Conservation (phyloP, 1,140 invertebrate species). For the Chrysoperla carnea region DNA sequence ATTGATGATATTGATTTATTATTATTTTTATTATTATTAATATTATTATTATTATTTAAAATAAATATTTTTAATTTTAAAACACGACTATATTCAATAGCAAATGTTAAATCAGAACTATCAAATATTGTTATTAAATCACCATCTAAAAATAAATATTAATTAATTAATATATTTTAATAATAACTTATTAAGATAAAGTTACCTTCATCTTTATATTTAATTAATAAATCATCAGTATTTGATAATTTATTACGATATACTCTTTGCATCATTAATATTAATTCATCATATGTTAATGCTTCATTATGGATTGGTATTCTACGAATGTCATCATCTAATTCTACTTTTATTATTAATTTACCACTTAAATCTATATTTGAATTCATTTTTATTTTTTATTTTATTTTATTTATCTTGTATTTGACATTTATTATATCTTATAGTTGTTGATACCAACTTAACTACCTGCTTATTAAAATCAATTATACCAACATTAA, state of each 20-base stretch:
- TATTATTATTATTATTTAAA: constrained; percentile 16
- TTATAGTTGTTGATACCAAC: too few relatives aligned
- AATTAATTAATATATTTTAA: background rate
- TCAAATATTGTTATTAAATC: constrained; percentile 61
- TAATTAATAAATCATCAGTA: constrained; percentile 51
- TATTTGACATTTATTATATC: too few relatives aligned
- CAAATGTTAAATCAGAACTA: constrained; percentile 52
- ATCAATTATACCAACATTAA: too few relatives aligned
- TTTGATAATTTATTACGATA: constrained; percentile 43
- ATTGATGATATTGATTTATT: constrained; percentile 7
- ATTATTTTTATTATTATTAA: constrained; percentile 6
- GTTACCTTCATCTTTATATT: constrained; percentile 59
- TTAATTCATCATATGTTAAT: constrained; percentile 57
- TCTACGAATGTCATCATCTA: constrained; percentile 51
- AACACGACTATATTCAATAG: constrained; percentile 51
- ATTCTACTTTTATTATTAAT: constrained; percentile 36
- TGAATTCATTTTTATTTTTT: background rate
- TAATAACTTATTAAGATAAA: background rate
- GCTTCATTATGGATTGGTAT: constrained; percentile 64
- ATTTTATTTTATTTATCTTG: too few relatives aligned
- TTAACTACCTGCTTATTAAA: too few relatives aligned
- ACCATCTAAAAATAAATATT: constrained; percentile 34
- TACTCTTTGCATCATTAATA: constrained; percentile 62
- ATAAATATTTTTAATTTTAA: constrained; percentile 45
- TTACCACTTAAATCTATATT: constrained; percentile 22